These are phyloP conservation scores for Hypselothyrea guttata DNA, from an alignment of 2,888 invertebrate species.

Conservation along the genomic window DNA sequence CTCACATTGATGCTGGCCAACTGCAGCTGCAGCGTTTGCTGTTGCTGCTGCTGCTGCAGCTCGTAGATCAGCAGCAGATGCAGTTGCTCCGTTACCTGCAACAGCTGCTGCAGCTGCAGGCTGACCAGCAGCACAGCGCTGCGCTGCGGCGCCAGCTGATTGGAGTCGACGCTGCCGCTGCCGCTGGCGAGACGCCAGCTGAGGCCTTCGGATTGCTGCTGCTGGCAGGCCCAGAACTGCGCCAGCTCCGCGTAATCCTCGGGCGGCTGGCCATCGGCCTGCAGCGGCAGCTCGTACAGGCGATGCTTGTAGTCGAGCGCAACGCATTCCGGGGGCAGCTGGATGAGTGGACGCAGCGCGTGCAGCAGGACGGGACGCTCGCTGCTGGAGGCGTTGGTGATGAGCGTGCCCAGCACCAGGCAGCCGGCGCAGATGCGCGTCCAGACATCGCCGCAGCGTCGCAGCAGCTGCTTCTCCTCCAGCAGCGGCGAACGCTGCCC, in stretches of 20 bases:
- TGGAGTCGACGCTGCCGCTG: neutral
- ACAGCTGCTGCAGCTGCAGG: constrained; percentile 52
- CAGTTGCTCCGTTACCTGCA: constrained; percentile 31
- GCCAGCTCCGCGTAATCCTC: constrained; percentile 53
- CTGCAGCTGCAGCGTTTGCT: constrained; percentile 36
- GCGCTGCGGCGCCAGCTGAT: constrained; percentile 66
- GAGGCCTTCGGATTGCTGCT: constrained; percentile 34
- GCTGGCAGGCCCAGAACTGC: constrained; percentile 60
- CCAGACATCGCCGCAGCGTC: constrained; percentile 78
- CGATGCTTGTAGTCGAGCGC: constrained; percentile 53
- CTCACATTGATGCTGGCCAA: constrained; percentile 43
- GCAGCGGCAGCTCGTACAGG: constrained; percentile 67
- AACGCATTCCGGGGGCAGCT: constrained; percentile 6
- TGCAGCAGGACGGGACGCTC: constrained; percentile 30
- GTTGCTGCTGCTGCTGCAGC: constrained; percentile 12
- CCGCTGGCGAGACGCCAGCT: constrained; percentile 38
- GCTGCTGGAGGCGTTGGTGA: constrained; percentile 64
- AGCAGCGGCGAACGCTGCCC: constrained; percentile 62
- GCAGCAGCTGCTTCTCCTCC: constrained; percentile 78
- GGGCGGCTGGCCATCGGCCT: constrained; percentile 48
- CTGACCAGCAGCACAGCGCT: constrained; percentile 71
- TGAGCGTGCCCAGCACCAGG: constrained; percentile 71
- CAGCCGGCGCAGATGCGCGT: constrained; percentile 59
- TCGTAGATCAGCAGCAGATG: constrained; percentile 49
- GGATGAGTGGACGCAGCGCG: constrained; percentile 42